Conservation (phyloP, 2,888 invertebrate genomes). For the Sarcophaga rosellei region DNA sequence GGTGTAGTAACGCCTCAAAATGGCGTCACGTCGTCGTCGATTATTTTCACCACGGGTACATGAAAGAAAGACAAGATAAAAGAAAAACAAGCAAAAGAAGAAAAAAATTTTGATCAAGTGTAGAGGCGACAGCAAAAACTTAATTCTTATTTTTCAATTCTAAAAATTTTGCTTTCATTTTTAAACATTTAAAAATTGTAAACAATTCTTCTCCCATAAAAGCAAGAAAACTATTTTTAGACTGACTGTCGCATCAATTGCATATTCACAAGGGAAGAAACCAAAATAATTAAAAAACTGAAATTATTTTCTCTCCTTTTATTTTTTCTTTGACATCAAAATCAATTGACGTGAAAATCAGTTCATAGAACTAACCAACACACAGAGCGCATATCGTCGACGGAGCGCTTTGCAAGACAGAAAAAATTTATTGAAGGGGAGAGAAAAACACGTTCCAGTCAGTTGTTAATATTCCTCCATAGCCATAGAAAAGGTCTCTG, state of each 20-base stretch:
- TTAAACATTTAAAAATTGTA: conserved; percentile 49
- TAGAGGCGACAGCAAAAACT: conserved; percentile 75
- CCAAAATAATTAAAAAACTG: conserved; percentile 9
- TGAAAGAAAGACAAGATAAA: conserved; percentile 75
- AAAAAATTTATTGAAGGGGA: not conserved
- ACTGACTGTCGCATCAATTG: conserved; percentile 34
- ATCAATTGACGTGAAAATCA: conserved; percentile 67
- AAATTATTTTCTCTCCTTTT: conserved; percentile 26
- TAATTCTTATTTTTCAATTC: conserved; percentile 71
- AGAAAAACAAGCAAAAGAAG: conserved; percentile 74
- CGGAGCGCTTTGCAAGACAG: conserved; percentile 41
- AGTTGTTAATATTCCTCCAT: conserved; percentile 41
- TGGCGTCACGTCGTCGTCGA: conserved; percentile 60
- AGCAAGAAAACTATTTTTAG: conserved; percentile 34
- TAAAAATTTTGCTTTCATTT: conserved; percentile 53
- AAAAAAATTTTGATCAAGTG: conserved; percentile 77
- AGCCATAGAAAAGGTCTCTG: conserved; percentile 34
- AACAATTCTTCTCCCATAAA: conserved; percentile 15
- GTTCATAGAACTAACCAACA: conserved; percentile 31
- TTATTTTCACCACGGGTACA: conserved; percentile 67
- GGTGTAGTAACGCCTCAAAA: conserved; percentile 51
- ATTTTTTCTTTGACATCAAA: conserved; percentile 44
- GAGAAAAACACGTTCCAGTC: conserved; percentile 67
- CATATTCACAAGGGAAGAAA: conserved; percentile 31
- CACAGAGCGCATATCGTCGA: not conserved